A percentile compares a stretch with the other conserved stretches of the same genome.
phyloP scores from a whole-genome alignment of 1,140 invertebrate species.

The Drosophila leontia region DNA sequence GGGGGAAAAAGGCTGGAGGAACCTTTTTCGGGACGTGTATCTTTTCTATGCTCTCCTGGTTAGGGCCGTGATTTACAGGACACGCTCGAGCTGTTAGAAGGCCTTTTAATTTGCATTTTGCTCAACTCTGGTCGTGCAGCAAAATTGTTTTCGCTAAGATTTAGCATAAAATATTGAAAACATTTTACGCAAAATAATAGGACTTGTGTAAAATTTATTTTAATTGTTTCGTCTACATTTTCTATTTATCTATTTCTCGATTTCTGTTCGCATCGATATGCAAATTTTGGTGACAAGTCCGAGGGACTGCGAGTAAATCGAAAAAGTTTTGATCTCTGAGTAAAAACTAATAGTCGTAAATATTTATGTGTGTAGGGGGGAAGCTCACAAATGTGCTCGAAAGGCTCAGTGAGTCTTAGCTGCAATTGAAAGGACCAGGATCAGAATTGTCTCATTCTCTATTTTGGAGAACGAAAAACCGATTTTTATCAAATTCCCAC shows the following conservation, averaged over 20 bases:
- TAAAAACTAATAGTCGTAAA: constrained; percentile 80
- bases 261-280: constrained; percentile 66
- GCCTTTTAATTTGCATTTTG: constrained; percentile 71
- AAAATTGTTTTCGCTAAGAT: constrained; percentile 75
- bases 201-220: constrained; percentile 72
- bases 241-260: constrained; percentile 9
- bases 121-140: constrained; percentile 69
- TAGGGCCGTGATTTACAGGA: constrained; percentile 50
- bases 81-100: constrained; percentile 32
- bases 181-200: constrained; percentile 57
- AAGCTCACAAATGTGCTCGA: constrained; percentile 61
- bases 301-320: constrained; percentile 54
- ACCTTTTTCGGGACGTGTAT: constrained; percentile 17
- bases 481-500: constrained; percentile 66
- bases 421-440: constrained; percentile 33
- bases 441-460: constrained; percentile 37
- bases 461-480: constrained; percentile 14
- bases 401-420: constrained; percentile 55
- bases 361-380: constrained; percentile 64
- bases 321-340: constrained; percentile 72
- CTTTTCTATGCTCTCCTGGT: constrained; percentile 22
- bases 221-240: constrained; percentile 58
- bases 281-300: constrained; percentile 53
- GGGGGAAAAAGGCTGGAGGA: not conserved
- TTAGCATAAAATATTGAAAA: constrained; percentile 79